Base-by-base conservation (phyloP, 2,888 invertebrate genomes). In the Venusia cambrica region DNA sequence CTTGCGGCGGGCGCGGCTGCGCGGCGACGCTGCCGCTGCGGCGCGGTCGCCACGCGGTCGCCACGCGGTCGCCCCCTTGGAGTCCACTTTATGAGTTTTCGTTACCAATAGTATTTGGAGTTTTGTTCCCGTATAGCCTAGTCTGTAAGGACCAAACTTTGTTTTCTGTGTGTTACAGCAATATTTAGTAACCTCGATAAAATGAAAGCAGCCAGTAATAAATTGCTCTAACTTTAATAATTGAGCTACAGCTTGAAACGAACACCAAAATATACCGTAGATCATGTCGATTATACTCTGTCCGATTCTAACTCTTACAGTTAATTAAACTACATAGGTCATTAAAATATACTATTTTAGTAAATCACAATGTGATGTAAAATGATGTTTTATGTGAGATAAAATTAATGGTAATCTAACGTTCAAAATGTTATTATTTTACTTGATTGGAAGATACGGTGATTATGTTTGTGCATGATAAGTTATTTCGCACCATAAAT, bases 351-450 rank as follows among this genome's bases (percentile, higher is more conserved):
- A 68, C 69, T 75, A 70, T 64, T 71, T 69, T 74, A 71, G 62
- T 71, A 41, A 39, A 83, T 81, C 80, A 83, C 81, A 57, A 68
- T 79, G 84, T 84, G 84, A 85, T 84, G 76, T 81, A 84, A 83
- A 84, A 84, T 71, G 78, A 38, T 27, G 14, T 76, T 44, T 73
- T 73, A 73, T 73, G 76, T 78, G 73, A 81, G 75, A 79, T 77
- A 76, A 77, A 76, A 74, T 74, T 71, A 73, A 79, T 84, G 58
- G 73, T 83, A 84, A 85, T n/a, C 84, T 84, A 75, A 79, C 83
- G 80, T 84, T 78, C 81, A 75, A 76, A 77, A 80, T 80, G 78
- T 84, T 80, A 76, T 58, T 47, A 54, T 73, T 75, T 74, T 75
- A 77, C 71, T 75, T 74, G 73, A 72, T 81, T 79, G 70, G 58